These are phyloP conservation scores for Sarcophaga bullata DNA, from an alignment of 1,140 invertebrate species.

Conservation along the genomic window DNA sequence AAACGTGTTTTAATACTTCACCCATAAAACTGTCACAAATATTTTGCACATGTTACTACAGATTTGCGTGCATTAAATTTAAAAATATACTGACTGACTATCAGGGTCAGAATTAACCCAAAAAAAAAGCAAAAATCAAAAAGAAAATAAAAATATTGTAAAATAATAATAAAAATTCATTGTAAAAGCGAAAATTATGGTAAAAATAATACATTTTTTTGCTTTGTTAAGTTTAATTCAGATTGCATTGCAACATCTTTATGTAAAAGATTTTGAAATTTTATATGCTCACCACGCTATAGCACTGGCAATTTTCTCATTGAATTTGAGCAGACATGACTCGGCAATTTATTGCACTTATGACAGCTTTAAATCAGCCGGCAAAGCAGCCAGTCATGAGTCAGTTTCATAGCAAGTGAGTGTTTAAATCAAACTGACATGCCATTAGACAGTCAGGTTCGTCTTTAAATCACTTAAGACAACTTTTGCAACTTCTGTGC, in stretches of 20 bases:
- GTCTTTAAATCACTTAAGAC: constrained; percentile 12
- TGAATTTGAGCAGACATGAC: constrained; percentile 18
- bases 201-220: too few species aligned
- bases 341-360: constrained; percentile 12
- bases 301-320: not conserved
- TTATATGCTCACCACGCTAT: constrained; percentile 9
- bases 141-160: too few species aligned
- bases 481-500: constrained; percentile 1
- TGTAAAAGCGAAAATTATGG: too few species aligned
- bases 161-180: too few species aligned
- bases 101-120: too few species aligned
- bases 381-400: not conserved
- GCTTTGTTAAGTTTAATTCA: not conserved
- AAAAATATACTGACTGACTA: too few species aligned
- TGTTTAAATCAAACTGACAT: not conserved
- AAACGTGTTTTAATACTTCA: not conserved
- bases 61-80: too few species aligned
- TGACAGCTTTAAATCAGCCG: constrained; percentile 9
- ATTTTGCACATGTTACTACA: too few species aligned
- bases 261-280: not conserved
- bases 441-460: not conserved
- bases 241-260: not conserved
- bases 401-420: not conserved
- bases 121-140: too few species aligned
- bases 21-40: too few species aligned